Evolutionary conservation across 2,797 vertebrate genomes (phyloP).

Genomic region (Urocyon cinereoargenteus): DNA sequence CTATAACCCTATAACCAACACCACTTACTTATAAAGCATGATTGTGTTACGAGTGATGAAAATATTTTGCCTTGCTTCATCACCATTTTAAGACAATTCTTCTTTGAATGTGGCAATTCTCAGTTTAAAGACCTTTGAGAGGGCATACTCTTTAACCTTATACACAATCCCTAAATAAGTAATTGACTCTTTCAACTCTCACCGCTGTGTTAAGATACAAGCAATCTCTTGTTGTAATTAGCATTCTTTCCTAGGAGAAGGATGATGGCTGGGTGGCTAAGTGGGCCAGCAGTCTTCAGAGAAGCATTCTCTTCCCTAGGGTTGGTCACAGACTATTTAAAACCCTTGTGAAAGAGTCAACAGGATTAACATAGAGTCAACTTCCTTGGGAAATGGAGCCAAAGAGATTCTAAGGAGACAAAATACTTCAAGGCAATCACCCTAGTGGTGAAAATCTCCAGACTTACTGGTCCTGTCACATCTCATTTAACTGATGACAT

Average conservation of each 20-base stretch:
- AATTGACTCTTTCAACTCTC: constrained; percentile 59
- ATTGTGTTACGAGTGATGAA: background rate
- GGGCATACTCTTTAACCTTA: constrained; percentile 57
- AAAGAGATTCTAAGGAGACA: constrained; percentile 83
- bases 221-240: constrained; percentile 66
- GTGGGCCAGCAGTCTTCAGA: background rate
- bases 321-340: constrained; percentile 78
- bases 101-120: background rate
- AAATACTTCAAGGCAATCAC: constrained; percentile 85
- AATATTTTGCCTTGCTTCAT: background rate
- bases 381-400: constrained; percentile 79
- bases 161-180: background rate
- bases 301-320: background rate
- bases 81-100: background rate
- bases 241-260: constrained; percentile 72
- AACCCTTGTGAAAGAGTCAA: constrained; percentile 80
- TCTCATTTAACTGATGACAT: constrained; percentile 86
- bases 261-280: constrained; percentile 67
- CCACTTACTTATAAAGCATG: background rate
- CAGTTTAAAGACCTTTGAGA: constrained; percentile 26
- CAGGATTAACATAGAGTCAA: constrained; percentile 84
- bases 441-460: constrained; percentile 86
- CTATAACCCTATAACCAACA: background rate
- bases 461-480: constrained; percentile 85
- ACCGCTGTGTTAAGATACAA: constrained; percentile 36